These are phyloP conservation scores for Pachyramphus minor DNA, from an alignment of 2,113 vertebrate species.

Conservation along the genomic window DNA sequence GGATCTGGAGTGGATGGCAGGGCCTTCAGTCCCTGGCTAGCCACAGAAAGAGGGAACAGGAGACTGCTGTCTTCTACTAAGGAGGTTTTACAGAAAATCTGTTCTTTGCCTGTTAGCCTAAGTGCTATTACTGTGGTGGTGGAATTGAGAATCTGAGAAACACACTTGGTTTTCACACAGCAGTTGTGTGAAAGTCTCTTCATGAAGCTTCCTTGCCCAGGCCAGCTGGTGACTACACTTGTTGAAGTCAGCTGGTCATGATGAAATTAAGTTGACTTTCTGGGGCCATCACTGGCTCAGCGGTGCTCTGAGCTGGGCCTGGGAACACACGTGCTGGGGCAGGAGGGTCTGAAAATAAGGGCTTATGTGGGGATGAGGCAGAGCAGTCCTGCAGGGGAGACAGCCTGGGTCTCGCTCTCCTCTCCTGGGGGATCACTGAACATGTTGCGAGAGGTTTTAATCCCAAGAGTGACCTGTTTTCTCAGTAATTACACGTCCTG, in stretches of 20 bases:
- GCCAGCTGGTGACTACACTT: neutral
- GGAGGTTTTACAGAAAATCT: neutral
- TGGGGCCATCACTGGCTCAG: neutral
- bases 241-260: neutral
- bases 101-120: neutral
- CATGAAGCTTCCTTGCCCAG: neutral
- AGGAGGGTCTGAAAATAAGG: neutral
- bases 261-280: neutral
- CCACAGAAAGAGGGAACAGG: neutral
- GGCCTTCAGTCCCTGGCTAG: neutral
- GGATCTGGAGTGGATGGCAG: neutral
- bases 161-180: neutral
- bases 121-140: accelerated
- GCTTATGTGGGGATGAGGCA: neutral
- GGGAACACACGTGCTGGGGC: neutral
- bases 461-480: slow-evolving; percentile 47
- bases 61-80: neutral
- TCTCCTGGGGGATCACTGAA: neutral
- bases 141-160: neutral
- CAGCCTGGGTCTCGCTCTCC: neutral
- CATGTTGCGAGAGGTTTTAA: slow-evolving; percentile 9
- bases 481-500: neutral
- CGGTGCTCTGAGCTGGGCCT: neutral
- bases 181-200: neutral
- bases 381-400: neutral